A percentile compares a stretch with the other conserved stretches of the same genome.
Evolutionary conservation across 2,113 vertebrate genomes (phyloP).

Genomic region (Forbesichthys agassizii): DNA sequence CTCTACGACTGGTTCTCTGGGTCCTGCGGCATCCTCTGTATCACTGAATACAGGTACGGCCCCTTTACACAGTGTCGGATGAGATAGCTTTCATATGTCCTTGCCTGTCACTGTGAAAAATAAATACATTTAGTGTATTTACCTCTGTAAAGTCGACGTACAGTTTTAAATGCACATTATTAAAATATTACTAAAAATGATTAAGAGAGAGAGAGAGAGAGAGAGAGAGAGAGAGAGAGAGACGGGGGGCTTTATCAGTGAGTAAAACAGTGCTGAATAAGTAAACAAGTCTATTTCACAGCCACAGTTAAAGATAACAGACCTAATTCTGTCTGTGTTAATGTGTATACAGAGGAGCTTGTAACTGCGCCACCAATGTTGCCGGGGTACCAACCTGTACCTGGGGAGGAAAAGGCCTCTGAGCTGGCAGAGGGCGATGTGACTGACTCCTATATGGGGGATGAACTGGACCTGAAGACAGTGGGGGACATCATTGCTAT

Average conservation of each 20-base stretch:
- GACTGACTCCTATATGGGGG: constrained; percentile 91
- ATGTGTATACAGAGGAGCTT: constrained; percentile 42
- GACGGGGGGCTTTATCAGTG: no score
- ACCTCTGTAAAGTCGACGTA: no score
- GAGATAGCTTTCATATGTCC: no score
- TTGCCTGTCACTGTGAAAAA: no score
- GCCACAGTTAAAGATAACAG: no score
- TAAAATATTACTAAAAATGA: no score
- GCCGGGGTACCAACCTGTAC: constrained; percentile 34
- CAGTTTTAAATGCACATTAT: no score
- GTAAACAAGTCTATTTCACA: no score
- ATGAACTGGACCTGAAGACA: constrained; percentile 93
- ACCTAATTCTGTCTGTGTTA: not conserved
- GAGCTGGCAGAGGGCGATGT: constrained; percentile 93
- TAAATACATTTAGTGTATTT: no score
- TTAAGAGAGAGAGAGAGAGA: no score
- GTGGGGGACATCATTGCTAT: constrained; percentile 97
- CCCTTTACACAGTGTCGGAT: not conserved
- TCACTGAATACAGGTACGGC: constrained; percentile 60
- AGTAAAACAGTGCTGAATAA: no score
- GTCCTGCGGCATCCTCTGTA: constrained; percentile 65
- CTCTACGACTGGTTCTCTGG: constrained; percentile 77
- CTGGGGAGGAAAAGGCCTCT: constrained; percentile 79
- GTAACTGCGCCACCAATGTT: constrained; percentile 27
- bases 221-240: no score